Evolutionary conservation across 2,113 vertebrate genomes (phyloP), one percentile per base, ranked within the genome.

Genomic region (Eptesicus fuscus): DNA sequence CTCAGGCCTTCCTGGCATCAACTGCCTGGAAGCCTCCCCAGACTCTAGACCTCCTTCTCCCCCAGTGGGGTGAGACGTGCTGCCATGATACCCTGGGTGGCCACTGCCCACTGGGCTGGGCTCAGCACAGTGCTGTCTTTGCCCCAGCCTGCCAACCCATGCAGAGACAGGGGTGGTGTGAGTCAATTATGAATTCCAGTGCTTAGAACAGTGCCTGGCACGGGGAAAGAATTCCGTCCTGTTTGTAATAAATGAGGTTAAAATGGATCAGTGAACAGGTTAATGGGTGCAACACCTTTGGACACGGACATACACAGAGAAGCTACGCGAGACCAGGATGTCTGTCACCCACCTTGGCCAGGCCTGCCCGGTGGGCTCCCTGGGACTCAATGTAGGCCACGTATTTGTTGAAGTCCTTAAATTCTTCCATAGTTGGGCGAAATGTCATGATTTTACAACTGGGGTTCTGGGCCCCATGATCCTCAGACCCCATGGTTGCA

Each of bases 391-490:
- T 99, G 96, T 99, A 99, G 40, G 98, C 99, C 4, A 99, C 97
- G 18, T 99, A 99, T 78, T 99, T 99, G 9, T 98, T 99, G 23
- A 99, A 99, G 95, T 99, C 99, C 42, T 99, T 98, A 82, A 99
- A 99, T 83, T 99, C 99, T 67, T 99, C 99, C 92, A 99, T 98
- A 13, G 99, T 99, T 32, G 99, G 99, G 12, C 99, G 98, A 79
- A 99, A 99, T 1, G 99, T 99, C 99, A 99, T 99, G 97, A 99
- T 99, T 97, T 99, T 99, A 89, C 99, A 99, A 97, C 99, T 98
- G 0, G 99, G 99, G 97, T 99, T 99, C 98, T 98, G 99, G 2
- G 97, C 98, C 7, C 98, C 97, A 0, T 98, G 98, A 74, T 94
- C 97, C 95, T 99, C 99, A 18, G 99, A 98, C 97, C 98, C 98